phyloP scores from a whole-genome alignment of 2,888 invertebrate species.

The Apantesis nais region DNA sequence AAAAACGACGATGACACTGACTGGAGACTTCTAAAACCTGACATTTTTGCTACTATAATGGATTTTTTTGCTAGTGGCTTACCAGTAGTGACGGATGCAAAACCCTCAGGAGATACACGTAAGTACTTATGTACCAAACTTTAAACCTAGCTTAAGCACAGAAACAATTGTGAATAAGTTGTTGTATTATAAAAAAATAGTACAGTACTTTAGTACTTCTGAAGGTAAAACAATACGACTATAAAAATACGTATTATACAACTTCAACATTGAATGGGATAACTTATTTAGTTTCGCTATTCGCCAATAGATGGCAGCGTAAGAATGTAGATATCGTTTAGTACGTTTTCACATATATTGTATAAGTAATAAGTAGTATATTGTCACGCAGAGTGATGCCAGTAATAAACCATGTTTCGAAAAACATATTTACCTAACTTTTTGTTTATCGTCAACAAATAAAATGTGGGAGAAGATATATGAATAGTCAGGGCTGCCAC shows the following conservation, averaged over 20 bases:
- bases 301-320: conserved; percentile 55
- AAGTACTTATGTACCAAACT: too few relatives aligned
- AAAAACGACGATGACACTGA: conserved; percentile 96
- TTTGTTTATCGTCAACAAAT: neutral
- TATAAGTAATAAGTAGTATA: neutral
- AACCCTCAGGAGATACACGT: conserved; percentile 92
- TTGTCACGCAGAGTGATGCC: neutral
- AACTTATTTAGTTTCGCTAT: conserved; percentile 41
- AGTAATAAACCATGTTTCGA: neutral
- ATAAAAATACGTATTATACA: conserved; percentile 23
- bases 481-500: neutral
- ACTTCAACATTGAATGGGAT: conserved; percentile 12
- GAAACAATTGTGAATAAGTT: too few relatives aligned
- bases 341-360: neutral
- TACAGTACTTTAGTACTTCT: conserved; percentile 19
- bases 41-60: conserved; percentile 99
- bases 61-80: conserved; percentile 98
- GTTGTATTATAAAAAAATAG: neutral
- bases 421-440: neutral
- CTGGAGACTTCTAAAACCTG: conserved; percentile 97
- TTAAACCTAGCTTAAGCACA: too few relatives aligned
- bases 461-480: neutral
- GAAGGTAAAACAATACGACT: conserved; percentile 30
- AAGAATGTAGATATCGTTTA: conserved; percentile 7
- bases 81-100: conserved; percentile 92